phyloP scores from a whole-genome alignment of 1,140 invertebrate genomes.

The Diachasmimorpha longicaudata region DNA sequence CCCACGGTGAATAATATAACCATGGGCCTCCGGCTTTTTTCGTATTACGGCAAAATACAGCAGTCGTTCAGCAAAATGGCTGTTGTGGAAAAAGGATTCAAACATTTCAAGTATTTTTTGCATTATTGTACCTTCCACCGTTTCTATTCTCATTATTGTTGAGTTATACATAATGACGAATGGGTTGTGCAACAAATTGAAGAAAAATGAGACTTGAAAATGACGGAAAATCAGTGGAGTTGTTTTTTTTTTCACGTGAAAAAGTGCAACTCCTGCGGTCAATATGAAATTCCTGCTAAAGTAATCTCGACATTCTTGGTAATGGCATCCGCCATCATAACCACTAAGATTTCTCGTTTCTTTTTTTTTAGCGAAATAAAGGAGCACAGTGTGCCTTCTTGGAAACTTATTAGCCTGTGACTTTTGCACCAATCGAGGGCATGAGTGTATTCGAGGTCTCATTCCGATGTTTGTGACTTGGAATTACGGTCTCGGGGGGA shows the following conservation, averaged over 20 bases:
- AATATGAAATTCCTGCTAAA: not conserved
- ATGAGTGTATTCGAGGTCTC: not conserved
- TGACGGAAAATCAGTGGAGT: not conserved
- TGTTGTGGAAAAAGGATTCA: not conserved
- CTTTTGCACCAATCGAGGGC: not conserved
- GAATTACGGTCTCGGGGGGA: not conserved
- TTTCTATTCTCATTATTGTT: not conserved
- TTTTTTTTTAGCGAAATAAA: not conserved
- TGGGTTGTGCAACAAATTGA: not conserved
- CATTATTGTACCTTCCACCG: not conserved
- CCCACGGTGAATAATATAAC: conserved; percentile 30
- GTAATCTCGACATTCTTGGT: conserved; percentile 1
- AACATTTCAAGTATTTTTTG: not conserved
- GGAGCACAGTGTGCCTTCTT: not conserved
- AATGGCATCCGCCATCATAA: not conserved
- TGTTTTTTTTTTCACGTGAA: not conserved
- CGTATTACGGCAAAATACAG: not conserved
- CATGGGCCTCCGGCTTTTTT: not conserved
- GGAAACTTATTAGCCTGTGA: not conserved
- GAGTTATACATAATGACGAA: not conserved
- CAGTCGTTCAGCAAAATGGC: conserved; percentile 9
- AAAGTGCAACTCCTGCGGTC: not conserved
- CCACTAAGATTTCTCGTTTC: not conserved
- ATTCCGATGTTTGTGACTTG: not conserved
- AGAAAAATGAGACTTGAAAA: not conserved